Conservation (phyloP, 2,888 invertebrate genomes). For the Trypoxylon attenuatum region DNA sequence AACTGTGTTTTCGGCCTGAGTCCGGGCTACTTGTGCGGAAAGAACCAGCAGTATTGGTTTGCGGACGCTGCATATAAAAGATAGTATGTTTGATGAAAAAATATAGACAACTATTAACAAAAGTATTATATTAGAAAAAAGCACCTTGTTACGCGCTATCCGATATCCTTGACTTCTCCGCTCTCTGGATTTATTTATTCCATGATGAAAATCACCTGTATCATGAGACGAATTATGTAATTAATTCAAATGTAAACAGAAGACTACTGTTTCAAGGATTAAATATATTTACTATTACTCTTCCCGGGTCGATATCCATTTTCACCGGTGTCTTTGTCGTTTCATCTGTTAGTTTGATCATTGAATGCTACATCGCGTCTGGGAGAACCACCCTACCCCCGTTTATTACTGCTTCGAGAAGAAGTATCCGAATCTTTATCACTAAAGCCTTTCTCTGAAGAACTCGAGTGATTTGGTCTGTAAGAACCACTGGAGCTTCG, state of each 20-base stretch:
- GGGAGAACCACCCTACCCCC: conserved; percentile 37
- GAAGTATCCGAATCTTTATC: conserved; percentile 66
- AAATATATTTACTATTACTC: conserved; percentile 15
- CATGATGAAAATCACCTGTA: conserved; percentile 24
- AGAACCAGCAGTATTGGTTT: neutral
- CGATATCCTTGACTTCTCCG: conserved; percentile 28
- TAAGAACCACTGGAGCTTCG: conserved; percentile 27
- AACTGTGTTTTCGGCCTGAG: neutral
- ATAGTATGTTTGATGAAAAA: neutral
- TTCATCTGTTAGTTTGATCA: conserved; percentile 28
- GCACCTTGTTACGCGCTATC: conserved; percentile 34
- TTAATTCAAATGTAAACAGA: too few species aligned
- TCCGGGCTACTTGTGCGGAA: neutral
- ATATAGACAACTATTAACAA: neutral
- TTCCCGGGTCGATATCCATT: conserved; percentile 23
- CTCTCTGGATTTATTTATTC: conserved; percentile 29
- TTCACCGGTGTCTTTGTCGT: conserved; percentile 26
- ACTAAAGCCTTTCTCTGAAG: conserved; percentile 57
- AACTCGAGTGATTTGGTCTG: conserved; percentile 46
- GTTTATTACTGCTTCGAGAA: conserved; percentile 51
- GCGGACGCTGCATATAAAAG: too few species aligned
- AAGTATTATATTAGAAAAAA: too few species aligned
- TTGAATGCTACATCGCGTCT: conserved; percentile 15
- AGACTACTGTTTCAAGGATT: too few species aligned
- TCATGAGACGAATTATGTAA: too few species aligned